Evolutionary conservation across 2,888 invertebrate genomes (phyloP).

Genomic region (Eucriotettix oculatus): DNA sequence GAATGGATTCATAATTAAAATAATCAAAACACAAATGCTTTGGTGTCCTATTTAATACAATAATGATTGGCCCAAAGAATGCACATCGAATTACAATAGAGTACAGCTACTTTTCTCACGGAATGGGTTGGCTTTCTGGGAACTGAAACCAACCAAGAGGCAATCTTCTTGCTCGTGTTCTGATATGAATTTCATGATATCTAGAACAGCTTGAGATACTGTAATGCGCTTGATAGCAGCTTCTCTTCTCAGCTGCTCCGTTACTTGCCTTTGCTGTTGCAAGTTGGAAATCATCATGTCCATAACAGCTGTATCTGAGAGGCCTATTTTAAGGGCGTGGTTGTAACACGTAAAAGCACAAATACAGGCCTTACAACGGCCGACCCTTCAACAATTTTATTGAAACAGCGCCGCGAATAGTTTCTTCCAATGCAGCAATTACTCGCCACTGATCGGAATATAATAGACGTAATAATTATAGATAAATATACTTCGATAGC

Average conservation of each 20-base stretch:
- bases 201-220: constrained; percentile 78
- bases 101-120: constrained; percentile 81
- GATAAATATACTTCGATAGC: too few relatives aligned
- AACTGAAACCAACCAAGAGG: constrained; percentile 81
- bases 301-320: constrained; percentile 77
- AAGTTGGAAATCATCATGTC: constrained; percentile 87
- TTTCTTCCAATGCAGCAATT: too few relatives aligned
- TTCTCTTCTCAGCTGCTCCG: constrained; percentile 84
- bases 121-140: constrained; percentile 90
- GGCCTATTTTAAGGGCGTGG: constrained; percentile 51
- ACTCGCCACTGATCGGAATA: too few relatives aligned
- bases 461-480: too few relatives aligned
- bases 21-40: too few relatives aligned
- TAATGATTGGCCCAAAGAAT: too few relatives aligned
- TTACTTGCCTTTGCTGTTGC: constrained; percentile 85
- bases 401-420: neutral
- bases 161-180: constrained; percentile 90
- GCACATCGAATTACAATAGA: constrained; percentile 5
- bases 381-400: neutral
- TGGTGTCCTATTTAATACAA: too few relatives aligned
- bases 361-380: neutral
- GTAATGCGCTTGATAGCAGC: constrained; percentile 74
- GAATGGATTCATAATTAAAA: too few relatives aligned
- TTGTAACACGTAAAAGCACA: constrained; percentile 8
- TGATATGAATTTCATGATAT: constrained; percentile 77